Evolutionary conservation across 1,140 invertebrate genomes (phyloP).

Genomic region (Drosophila lacertosa): DNA sequence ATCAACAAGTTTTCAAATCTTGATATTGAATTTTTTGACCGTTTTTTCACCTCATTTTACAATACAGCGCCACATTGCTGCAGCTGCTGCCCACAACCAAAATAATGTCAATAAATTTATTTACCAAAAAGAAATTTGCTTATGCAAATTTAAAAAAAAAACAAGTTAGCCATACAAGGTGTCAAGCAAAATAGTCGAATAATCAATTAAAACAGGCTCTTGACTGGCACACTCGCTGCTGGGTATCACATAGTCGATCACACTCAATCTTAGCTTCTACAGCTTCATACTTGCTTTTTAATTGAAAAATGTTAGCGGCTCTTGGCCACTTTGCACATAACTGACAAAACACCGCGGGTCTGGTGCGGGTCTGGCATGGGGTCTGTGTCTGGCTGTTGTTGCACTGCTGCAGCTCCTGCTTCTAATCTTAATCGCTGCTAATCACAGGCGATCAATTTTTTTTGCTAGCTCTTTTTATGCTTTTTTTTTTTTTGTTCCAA

Average conservation of each 20-base stretch:
- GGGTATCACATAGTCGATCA: constrained; percentile 52
- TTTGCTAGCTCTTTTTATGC: constrained; percentile 13
- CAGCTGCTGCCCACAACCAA: background rate
- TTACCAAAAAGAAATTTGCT: background rate
- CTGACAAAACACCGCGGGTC: constrained; percentile 80
- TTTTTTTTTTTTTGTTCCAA: constrained; percentile 6
- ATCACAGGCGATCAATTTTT: constrained; percentile 79
- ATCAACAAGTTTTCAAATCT: too few relatives aligned
- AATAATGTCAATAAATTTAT: background rate
- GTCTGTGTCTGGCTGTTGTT: constrained; percentile 23
- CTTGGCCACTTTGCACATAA: constrained; percentile 78
- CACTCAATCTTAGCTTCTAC: constrained; percentile 5
- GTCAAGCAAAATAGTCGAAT: background rate
- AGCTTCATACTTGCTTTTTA: constrained; percentile 61
- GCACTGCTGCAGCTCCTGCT: constrained; percentile 31
- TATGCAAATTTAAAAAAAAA: background rate
- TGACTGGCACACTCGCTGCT: background rate
- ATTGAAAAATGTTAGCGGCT: constrained; percentile 81
- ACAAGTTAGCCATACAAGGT: background rate
- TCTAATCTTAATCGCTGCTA: constrained; percentile 81
- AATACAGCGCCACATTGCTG: background rate
- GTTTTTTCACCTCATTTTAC: too few relatives aligned
- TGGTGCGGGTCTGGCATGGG: constrained; percentile 43
- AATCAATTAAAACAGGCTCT: too few relatives aligned
- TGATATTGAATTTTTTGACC: too few relatives aligned